A percentile compares a stretch with the other conserved stretches of the same genome.
Conservation (phyloP, 2,113 vertebrate genomes). For the Glaucomys volans region DNA sequence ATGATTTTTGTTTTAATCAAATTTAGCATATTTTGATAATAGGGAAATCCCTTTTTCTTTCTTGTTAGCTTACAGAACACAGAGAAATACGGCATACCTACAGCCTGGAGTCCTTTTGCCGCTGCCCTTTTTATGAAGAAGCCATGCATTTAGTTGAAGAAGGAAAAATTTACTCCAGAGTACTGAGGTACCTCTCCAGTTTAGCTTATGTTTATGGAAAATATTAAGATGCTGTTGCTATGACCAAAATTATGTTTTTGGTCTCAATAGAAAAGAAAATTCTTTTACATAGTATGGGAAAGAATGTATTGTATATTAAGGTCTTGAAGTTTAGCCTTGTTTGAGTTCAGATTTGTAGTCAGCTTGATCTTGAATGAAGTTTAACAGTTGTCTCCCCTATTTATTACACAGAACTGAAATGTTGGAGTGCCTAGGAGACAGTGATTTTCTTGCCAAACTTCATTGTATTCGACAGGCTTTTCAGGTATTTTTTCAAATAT, state of each 20-base stretch:
- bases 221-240: neutral
- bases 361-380: slow-evolving; percentile 53
- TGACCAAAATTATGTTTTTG: slow-evolving; percentile 35
- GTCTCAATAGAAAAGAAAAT: neutral
- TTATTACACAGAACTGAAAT: slow-evolving; percentile 92
- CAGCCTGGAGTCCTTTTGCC: slow-evolving; percentile 89
- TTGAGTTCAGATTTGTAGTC: neutral
- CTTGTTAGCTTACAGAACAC: slow-evolving; percentile 91
- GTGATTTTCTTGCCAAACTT: slow-evolving; percentile 97
- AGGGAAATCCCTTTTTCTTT: neutral
- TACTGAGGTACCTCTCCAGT: slow-evolving; percentile 89
- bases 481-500: slow-evolving; percentile 89
- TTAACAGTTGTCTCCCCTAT: slow-evolving; percentile 45
- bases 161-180: slow-evolving; percentile 94
- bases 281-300: neutral
- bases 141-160: slow-evolving; percentile 96
- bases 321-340: neutral
- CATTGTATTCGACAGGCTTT: slow-evolving; percentile 97
- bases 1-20: slow-evolving; percentile 43
- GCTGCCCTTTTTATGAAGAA: slow-evolving; percentile 94
- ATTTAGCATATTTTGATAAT: neutral
- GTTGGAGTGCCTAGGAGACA: slow-evolving; percentile 95
- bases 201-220: slow-evolving; percentile 7
- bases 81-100: slow-evolving; percentile 86
- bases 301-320: slow-evolving; percentile 57